Evolutionary conservation across 2,797 vertebrate genomes (phyloP).

Genomic region (Iguana delicatissima): DNA sequence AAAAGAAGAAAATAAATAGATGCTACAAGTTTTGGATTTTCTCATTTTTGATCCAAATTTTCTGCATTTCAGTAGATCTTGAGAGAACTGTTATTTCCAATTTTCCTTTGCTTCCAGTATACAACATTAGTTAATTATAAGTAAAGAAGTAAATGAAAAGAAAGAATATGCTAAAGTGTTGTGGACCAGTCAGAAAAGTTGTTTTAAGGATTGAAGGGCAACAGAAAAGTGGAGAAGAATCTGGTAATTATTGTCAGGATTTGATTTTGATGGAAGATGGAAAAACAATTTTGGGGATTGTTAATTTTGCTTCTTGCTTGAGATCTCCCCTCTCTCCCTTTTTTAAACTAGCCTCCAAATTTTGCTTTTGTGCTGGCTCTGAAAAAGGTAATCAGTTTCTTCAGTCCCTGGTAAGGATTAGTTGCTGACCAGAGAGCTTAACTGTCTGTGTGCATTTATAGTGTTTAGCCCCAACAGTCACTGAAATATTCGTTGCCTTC

Average conservation of each 20-base stretch:
- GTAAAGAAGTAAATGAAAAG: too few species aligned
- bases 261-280: not conserved
- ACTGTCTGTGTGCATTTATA: not conserved
- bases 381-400: not conserved
- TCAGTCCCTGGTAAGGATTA: not conserved
- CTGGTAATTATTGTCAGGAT: not conserved
- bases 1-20: too few species aligned
- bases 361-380: not conserved
- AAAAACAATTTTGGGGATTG: not conserved
- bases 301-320: not conserved
- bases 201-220: not conserved
- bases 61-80: too few species aligned
- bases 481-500: constrained; percentile 26
- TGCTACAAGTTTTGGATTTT: too few species aligned
- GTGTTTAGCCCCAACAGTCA: not conserved
- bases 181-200: too few species aligned
- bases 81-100: too few species aligned
- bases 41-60: too few species aligned
- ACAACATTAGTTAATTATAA: not conserved
- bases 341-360: not conserved
- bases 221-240: not conserved
- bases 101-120: too few species aligned
- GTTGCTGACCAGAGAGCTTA: constrained; percentile 9
- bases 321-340: not conserved
- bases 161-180: not conserved